A percentile compares a stretch with the other conserved stretches of the same genome.
Conservation (phyloP, 2,888 invertebrate species). For the Oconnorella tubifera region DNA sequence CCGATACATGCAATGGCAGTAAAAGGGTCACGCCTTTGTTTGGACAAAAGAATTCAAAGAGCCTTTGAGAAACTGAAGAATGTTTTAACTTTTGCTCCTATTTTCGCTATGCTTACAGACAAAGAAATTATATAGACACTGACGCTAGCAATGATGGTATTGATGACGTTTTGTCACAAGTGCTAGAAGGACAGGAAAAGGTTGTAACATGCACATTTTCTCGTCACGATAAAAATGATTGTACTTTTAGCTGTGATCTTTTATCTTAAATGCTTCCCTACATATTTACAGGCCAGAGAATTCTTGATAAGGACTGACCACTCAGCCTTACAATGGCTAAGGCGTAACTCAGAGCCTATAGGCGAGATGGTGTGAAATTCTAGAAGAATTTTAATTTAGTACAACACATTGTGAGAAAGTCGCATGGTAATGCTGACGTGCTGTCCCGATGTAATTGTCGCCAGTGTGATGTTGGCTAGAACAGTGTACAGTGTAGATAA, state of each 20-base stretch:
- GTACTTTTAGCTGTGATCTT: conserved; percentile 26
- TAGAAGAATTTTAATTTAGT: conserved; percentile 8
- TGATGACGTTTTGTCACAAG: conserved; percentile 26
- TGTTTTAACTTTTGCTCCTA: too few species aligned
- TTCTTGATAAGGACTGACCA: conserved; percentile 39
- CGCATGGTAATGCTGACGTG: conserved; percentile 18
- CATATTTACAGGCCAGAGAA: conserved; percentile 33
- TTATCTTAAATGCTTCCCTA: conserved; percentile 35
- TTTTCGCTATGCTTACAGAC: not conserved
- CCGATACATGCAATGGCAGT: conserved; percentile 24
- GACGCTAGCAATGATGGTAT: not conserved
- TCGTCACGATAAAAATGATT: conserved; percentile 20
- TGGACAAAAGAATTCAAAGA: too few species aligned
- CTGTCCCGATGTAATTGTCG: not conserved
- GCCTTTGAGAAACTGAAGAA: too few species aligned
- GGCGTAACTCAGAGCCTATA: conserved; percentile 25
- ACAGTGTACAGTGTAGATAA: too few species aligned
- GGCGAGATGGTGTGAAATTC: conserved; percentile 19
- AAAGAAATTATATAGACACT: not conserved
- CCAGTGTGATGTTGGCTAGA: too few species aligned
- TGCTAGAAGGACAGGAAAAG: conserved; percentile 22
- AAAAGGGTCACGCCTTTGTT: conserved; percentile 16
- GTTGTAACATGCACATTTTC: conserved; percentile 21
- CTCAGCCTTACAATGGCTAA: conserved; percentile 32
- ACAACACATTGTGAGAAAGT: not conserved